Conservation (phyloP, 2,797 vertebrate genomes). For the Vireo griseus region DNA sequence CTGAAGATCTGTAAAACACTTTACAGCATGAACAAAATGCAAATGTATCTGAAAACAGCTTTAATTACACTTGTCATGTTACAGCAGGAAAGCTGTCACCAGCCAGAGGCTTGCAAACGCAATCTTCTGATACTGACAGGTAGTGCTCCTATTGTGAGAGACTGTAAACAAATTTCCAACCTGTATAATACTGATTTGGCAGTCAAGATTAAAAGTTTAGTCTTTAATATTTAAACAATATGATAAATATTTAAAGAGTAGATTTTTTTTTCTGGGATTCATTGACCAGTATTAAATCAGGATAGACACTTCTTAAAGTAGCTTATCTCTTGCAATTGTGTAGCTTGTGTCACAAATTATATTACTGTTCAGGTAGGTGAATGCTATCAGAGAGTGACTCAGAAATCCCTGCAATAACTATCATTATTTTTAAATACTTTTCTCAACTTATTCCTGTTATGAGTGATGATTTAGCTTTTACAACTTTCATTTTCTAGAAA, state of each 20-base stretch:
- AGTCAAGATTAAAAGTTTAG: background rate
- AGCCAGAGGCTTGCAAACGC: background rate
- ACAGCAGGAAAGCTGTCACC: conserved; percentile 2
- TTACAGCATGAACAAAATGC: background rate
- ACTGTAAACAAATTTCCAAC: conserved; percentile 35
- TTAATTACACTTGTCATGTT: conserved; percentile 45
- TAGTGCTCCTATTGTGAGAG: background rate
- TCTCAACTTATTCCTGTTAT: background rate
- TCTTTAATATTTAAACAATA: conserved; percentile 35
- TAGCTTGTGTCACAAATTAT: background rate
- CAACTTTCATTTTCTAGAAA: background rate
- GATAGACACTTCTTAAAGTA: background rate
- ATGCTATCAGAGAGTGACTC: background rate
- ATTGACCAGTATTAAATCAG: background rate
- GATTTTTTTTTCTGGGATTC: background rate
- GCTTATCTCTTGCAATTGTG: background rate
- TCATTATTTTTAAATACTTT: conserved; percentile 6
- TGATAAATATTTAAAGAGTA: conserved; percentile 15
- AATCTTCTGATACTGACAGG: background rate
- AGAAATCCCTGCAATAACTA: background rate
- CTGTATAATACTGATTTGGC: background rate
- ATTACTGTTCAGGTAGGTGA: background rate
- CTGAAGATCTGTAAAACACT: background rate
- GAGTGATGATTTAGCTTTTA: background rate
- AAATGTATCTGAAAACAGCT: conserved; percentile 10